Base-by-base conservation (phyloP, 2,797 vertebrate genomes). In the Sebastes paucispinis region DNA sequence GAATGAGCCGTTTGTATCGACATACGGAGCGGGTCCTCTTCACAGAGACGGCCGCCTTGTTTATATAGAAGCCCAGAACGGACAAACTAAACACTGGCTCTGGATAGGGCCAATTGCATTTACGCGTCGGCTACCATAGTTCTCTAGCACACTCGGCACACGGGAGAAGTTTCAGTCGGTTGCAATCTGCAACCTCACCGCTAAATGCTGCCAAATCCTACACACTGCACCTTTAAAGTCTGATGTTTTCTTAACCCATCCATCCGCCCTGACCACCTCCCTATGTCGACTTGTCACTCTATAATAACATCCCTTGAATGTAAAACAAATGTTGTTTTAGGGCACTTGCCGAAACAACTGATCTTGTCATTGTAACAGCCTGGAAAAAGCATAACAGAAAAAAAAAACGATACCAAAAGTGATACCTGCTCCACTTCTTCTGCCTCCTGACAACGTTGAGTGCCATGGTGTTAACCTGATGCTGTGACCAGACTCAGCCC, bases 401-500 rank as follows among this genome's bases (percentile, higher is more conserved):
- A 54, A 31, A 14, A 36, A n/a, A 25, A 34, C 34, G 18, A 31
- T 22, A 73, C 22, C 68, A 57, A 52, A 14, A 73, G 39, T 10
- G 5, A 58, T 34, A 60, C 62, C 16, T 66, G 54, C n/a, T 75
- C 50, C 18, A 77, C 77, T 75, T 86, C 20, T 59, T 57, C 64
- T 73, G 29, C 73, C 68, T 80, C 60, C 67, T 69, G 75, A 63
- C 66, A 58, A 81, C 32, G 31, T 69, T 60, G 69, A 69, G 75
- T 69, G 65, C 65, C 87, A 27, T 80, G 85, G 69, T 67, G 70
- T 81, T 73, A 73, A 76, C 73, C 72, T 55, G 75, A 79, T 64
- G 80, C 88, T 88, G 85, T 3, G 82, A 73, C 58, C 69, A 88
- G 85, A 77, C 78, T 79, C 64, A 60, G 80, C 74, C 76, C 84